A percentile compares a stretch with the other conserved stretches of the same genome.
Conservation (phyloP, 2,113 vertebrate species). For the Syngnathus typhle region DNA sequence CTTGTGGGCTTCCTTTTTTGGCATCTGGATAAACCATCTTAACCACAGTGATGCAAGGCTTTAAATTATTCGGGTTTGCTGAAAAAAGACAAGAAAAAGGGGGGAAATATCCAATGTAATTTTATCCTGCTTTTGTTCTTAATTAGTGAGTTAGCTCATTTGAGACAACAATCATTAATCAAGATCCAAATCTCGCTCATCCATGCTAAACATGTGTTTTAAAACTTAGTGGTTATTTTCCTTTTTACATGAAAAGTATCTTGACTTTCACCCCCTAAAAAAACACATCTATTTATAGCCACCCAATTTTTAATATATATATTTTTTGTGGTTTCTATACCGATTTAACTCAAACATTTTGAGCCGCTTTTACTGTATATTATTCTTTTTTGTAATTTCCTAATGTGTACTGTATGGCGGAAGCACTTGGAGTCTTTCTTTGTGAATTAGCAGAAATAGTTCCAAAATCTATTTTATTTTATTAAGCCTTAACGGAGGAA, state of each 20-base stretch:
- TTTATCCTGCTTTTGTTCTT: neutral
- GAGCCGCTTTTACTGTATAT: too few relatives aligned
- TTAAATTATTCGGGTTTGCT: neutral
- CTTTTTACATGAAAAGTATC: too few relatives aligned
- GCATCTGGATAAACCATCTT: neutral
- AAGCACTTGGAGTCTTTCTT: neutral
- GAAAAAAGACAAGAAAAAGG: neutral
- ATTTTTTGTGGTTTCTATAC: too few relatives aligned
- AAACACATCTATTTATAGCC: too few relatives aligned
- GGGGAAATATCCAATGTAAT: neutral
- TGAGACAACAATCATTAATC: neutral
- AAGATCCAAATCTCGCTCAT: too few relatives aligned
- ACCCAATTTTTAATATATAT: too few relatives aligned
- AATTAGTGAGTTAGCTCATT: neutral
- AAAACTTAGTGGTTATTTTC: too few relatives aligned
- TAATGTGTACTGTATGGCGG: neutral
- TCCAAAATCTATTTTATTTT: too few relatives aligned
- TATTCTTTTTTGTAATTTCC: neutral
- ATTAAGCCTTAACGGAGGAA: neutral
- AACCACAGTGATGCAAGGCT: neutral
- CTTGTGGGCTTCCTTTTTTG: neutral
- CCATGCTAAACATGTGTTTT: too few relatives aligned
- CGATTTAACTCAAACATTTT: too few relatives aligned
- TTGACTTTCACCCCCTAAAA: too few relatives aligned
- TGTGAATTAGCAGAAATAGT: neutral